Evolutionary conservation across 1,140 invertebrate species (phyloP).

Genomic region (Drosophila subpulchrella): DNA sequence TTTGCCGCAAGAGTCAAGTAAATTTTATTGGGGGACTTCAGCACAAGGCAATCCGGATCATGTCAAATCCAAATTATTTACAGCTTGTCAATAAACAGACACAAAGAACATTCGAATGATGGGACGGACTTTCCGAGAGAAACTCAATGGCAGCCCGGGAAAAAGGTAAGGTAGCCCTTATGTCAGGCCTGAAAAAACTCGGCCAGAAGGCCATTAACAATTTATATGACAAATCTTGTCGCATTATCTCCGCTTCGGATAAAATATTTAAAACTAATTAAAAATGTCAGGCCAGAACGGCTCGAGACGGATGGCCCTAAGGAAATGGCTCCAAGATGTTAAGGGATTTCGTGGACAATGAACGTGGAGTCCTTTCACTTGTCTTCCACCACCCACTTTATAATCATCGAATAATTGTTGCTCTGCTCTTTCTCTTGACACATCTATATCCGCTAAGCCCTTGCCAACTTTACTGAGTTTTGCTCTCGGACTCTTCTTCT

Average conservation of each 20-base stretch:
- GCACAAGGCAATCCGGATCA: constrained; percentile 36
- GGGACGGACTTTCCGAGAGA: not conserved
- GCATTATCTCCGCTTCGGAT: constrained; percentile 25
- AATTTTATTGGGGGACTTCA: not conserved
- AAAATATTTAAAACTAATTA: constrained; percentile 59
- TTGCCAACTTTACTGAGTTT: constrained; percentile 21
- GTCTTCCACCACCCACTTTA: not conserved
- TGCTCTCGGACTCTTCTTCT: not conserved
- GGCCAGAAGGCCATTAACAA: constrained; percentile 46
- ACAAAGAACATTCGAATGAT: constrained; percentile 18
- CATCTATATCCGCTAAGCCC: constrained; percentile 33
- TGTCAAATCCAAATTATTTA: constrained; percentile 62
- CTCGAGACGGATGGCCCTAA: constrained; percentile 15
- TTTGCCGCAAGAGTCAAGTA: constrained; percentile 18
- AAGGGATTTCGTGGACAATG: constrained; percentile 15
- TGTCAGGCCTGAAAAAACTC: constrained; percentile 3
- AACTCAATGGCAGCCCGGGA: not conserved
- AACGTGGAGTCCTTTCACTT: constrained; percentile 8
- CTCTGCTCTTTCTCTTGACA: constrained; percentile 34
- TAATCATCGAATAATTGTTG: constrained; percentile 40
- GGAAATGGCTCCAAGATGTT: constrained; percentile 17
- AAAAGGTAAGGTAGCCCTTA: constrained; percentile 19
- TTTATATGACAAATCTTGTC: constrained; percentile 48
- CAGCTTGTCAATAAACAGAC: constrained; percentile 54
- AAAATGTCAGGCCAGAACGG: constrained; percentile 51